Base-by-base conservation (phyloP, 2,888 invertebrate species). In the Stenotaenia linearis region DNA sequence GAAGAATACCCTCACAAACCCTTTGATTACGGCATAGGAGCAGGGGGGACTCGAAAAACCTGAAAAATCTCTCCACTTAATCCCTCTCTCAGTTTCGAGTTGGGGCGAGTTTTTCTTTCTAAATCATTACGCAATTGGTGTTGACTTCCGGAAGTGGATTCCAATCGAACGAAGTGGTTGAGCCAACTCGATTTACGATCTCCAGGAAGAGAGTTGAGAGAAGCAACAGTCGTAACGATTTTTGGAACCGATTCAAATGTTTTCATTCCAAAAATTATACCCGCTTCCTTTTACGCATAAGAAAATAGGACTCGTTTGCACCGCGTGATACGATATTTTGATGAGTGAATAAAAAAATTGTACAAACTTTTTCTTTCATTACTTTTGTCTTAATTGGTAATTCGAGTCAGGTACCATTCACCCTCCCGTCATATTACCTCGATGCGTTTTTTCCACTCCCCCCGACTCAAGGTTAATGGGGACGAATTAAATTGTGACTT, bases 391-490 rank as follows among this genome's bases (percentile, higher is more conserved):
- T n/a, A n/a, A n/a, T 32, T 32, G 5, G 9, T 6, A 32, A 32
- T 32, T 40, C 80, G 80, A 80, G 80, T 80, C 78, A 86, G 85
- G 86, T 86, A 86, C 86, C 86, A 86, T 86, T 80, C 81, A 81
- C 81, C 82, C 82, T 82, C 82, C 80, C 81, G 81, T 80, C 77
- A 81, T 81, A 80, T 82, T 86, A 74, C 75, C 79, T 28, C n/a
- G 40, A 40, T 40, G 40, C 40, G 15, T 40, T 40, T 40, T 40
- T 40, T 40, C 40, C 40, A 10, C 15, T 12, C 15, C 40, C 40
- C 37, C 40, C 40, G 40, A n/a, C 40, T 40, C 40, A 40, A 40
- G 40, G 40, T 40, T 40, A 40, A 40, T 40, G 40, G 40, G 40
- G 40, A 40, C 40, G 40, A 40, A 40, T 40, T 40, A 40, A 40